Evolutionary conservation across 2,797 vertebrate species (phyloP).

Genomic region (Kryptopterus vitreolus): DNA sequence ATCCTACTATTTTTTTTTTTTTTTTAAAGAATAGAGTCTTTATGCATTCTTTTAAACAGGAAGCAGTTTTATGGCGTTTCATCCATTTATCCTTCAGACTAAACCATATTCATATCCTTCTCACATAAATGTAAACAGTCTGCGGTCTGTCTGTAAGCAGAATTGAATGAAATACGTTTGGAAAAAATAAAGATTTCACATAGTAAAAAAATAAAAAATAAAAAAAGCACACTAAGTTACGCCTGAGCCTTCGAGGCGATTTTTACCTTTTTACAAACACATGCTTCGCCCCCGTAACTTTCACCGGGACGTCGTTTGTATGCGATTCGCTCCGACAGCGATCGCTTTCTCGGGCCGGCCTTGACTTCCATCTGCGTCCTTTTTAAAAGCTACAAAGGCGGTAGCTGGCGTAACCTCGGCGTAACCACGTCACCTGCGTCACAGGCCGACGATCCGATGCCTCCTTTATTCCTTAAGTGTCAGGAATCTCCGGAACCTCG

Average conservation of each 20-base stretch:
- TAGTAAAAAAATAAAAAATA: too few species aligned
- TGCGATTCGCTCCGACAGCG: conserved; percentile 15
- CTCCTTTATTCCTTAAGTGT: background rate
- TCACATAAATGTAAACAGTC: conserved; percentile 8
- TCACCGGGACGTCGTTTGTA: background rate
- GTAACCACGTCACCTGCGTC: conserved; percentile 1
- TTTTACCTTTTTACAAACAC: conserved; percentile 36
- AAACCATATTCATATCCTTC: conserved; percentile 33
- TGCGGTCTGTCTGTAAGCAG: background rate
- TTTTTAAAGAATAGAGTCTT: background rate
- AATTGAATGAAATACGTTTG: conserved; percentile 20
- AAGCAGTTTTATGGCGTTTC: conserved; percentile 27
- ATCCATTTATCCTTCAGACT: conserved; percentile 13
- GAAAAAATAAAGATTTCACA: conserved; percentile 16
- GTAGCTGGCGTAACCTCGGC: background rate
- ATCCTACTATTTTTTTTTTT: background rate
- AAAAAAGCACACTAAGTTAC: conserved; percentile 30
- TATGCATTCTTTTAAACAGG: conserved; percentile 24
- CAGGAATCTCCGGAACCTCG: background rate
- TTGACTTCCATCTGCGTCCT: conserved; percentile 14
- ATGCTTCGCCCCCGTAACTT: conserved; percentile 19
- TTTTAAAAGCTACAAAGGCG: background rate
- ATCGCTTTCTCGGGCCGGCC: conserved; percentile 11
- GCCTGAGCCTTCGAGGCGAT: conserved; percentile 16
- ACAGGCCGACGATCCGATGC: conserved; percentile 4